Evolutionary conservation across 2,113 vertebrate species (phyloP).

Genomic region (Triplophysa tibetana): DNA sequence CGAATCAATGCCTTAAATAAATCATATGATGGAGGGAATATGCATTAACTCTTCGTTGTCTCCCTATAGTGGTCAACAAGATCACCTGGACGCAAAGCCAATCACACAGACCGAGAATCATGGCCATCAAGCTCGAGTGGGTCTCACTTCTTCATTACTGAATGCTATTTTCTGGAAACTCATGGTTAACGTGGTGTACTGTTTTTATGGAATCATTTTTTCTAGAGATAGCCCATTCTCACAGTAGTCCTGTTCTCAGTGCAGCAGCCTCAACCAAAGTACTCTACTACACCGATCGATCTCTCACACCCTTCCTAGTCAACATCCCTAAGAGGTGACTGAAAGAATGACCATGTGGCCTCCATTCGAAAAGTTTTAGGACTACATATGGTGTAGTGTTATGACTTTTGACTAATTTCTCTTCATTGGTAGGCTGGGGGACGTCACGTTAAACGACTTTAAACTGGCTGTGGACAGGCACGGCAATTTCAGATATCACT

Average conservation of each 20-base stretch:
- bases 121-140: constrained; percentile 93
- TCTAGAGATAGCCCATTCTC: constrained; percentile 89
- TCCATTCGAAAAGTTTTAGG: not conserved
- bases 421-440: constrained; percentile 82
- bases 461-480: constrained; percentile 92
- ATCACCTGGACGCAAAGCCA: constrained; percentile 79
- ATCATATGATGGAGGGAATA: not conserved
- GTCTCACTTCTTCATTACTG: constrained; percentile 60
- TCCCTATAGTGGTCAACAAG: constrained; percentile 77
- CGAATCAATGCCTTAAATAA: not conserved
- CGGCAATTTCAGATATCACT: constrained; percentile 92
- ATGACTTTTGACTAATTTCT: constrained; percentile 23
- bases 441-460: constrained; percentile 93
- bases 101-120: constrained; percentile 84
- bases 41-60: constrained; percentile 42
- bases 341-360: not conserved
- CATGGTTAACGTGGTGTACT: not conserved
- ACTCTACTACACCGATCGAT: constrained; percentile 96
- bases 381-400: not conserved
- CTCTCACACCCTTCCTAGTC: constrained; percentile 95
- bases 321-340: constrained; percentile 94
- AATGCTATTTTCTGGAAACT: constrained; percentile 42
- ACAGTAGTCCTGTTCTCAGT: constrained; percentile 86
- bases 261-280: constrained; percentile 88
- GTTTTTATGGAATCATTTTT: constrained; percentile 5